Conservation (phyloP, 2,797 vertebrate genomes). For the Gymnoscopelus microlampas region DNA sequence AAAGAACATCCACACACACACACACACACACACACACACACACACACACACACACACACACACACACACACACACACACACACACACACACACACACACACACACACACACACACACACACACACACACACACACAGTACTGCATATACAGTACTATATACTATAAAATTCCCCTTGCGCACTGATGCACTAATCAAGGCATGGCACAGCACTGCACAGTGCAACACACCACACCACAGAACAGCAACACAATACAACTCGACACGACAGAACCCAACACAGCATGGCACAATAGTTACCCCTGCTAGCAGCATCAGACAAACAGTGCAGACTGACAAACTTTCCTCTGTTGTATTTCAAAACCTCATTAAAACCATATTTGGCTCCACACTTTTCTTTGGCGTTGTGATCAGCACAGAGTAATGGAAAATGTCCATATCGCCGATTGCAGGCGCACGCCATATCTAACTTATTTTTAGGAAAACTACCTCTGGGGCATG, state of each 20-base stretch:
- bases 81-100: slow-evolving; percentile 2
- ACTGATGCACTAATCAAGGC: slow-evolving; percentile 58
- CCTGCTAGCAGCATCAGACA: slow-evolving; percentile 47
- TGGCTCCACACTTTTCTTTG: slow-evolving; percentile 47
- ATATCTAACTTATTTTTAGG: slow-evolving; percentile 53
- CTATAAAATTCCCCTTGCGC: slow-evolving; percentile 49
- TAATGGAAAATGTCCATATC: slow-evolving; percentile 66
- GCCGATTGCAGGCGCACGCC: slow-evolving; percentile 53
- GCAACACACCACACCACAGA: too few relatives aligned
- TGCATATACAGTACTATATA: neutral
- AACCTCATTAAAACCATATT: slow-evolving; percentile 74
- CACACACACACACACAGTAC: slow-evolving; percentile 4
- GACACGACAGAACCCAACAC: too few relatives aligned
- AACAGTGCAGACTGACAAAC: slow-evolving; percentile 57
- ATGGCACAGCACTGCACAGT: neutral
- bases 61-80: slow-evolving; percentile 1
- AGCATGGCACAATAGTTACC: slow-evolving; percentile 2
- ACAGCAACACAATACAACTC: too few relatives aligned
- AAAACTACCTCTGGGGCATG: slow-evolving; percentile 63
- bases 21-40: slow-evolving; percentile 10
- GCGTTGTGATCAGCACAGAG: slow-evolving; percentile 65
- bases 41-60: slow-evolving; percentile 6
- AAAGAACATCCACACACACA: neutral
- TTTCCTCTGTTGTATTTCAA: slow-evolving; percentile 56
- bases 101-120: slow-evolving; percentile 7